Percentiles rank a stretch among this genome's conserved stretches.
These are phyloP conservation scores for Cryptosula pallasiana DNA, from an alignment of 2,888 invertebrate species.

Conservation along the genomic window DNA sequence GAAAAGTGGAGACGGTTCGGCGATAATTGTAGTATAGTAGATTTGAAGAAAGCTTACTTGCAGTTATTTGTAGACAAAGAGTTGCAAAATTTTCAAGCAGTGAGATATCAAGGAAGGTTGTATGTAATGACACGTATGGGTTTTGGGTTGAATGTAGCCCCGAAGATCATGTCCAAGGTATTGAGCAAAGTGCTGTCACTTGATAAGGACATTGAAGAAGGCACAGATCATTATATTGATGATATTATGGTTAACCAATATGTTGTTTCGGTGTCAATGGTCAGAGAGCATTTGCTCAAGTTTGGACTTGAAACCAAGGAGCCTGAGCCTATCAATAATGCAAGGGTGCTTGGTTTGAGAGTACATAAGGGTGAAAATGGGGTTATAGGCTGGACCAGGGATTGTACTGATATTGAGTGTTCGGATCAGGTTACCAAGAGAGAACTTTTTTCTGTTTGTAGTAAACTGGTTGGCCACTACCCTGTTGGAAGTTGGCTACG, in stretches of 20 bases:
- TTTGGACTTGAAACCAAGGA: conserved; percentile 25
- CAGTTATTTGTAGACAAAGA: conserved; percentile 23
- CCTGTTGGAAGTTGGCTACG: conserved; percentile 26
- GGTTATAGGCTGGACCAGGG: not conserved
- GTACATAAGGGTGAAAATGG: not conserved
- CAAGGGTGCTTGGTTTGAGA: conserved; percentile 23
- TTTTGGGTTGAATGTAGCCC: conserved; percentile 26
- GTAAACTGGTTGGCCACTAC: conserved; percentile 22
- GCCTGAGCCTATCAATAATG: conserved; percentile 13
- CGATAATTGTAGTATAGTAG: conserved; percentile 21
- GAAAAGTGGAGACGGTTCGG: conserved; percentile 24
- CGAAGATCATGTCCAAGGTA: conserved; percentile 25
- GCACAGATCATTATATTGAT: conserved; percentile 24
- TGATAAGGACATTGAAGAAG: not conserved
- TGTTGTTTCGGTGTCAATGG: not conserved
- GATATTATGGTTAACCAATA: conserved; percentile 22
- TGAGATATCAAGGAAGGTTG: not conserved
- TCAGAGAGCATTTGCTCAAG: not conserved
- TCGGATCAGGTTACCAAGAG: not conserved
- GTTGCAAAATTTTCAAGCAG: conserved; percentile 24
- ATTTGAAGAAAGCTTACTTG: conserved; percentile 26
- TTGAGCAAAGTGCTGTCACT: conserved; percentile 20
- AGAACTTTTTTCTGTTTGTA: conserved; percentile 24
- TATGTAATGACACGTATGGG: conserved; percentile 25
- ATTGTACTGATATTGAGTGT: not conserved